Evolutionary conservation across 2,888 invertebrate species (phyloP), one percentile per base, ranked within the genome.

Genomic region (Junonia oenone): DNA sequence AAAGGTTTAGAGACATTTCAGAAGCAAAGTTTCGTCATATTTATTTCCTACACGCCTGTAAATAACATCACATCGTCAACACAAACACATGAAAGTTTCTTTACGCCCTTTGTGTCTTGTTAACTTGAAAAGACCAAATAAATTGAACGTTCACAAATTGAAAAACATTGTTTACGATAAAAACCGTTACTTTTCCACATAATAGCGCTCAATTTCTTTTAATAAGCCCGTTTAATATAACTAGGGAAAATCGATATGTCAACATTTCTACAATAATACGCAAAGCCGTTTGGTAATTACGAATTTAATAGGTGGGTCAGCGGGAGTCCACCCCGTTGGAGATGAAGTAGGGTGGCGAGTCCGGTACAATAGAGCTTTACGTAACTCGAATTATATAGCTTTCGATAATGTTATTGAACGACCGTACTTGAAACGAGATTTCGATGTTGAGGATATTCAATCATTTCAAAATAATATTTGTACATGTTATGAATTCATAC

Each of bases 241-340:
- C 57, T 58, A 59, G 45, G 48, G 61, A 75, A 71, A 79, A 81
- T 82, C 81, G 75, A 84, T 78, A 78, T 68, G 73, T 75, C 74
- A 76, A 78, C 67, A 78, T 78, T 83, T 76, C 68, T 73, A 74
- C 79, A 81, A 81, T 81, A 81, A 81, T 74, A 83, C 76, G 76
- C 77, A 78, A 75, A 78, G 79, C 75, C 74, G 71, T 74, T 70
- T 68, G 75, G 78, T 83, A 83, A 87, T 87, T 85, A 85, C 79
- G 75, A 82, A 83, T 87, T 85, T 85, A 87, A 85, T 84, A 78
- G 83, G 81, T 79, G 78, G 83, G 84, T 82, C 85, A 85, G 74
- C 67, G 71, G 67, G 67, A 68, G 58, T 55, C 56, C 57, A 55
- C 26, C 59, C 63, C 43, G 57, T 61, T 61, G 53, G 58, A 51